Conservation (phyloP, 2,113 vertebrate genomes). For the Xiphophorus couchianus region DNA sequence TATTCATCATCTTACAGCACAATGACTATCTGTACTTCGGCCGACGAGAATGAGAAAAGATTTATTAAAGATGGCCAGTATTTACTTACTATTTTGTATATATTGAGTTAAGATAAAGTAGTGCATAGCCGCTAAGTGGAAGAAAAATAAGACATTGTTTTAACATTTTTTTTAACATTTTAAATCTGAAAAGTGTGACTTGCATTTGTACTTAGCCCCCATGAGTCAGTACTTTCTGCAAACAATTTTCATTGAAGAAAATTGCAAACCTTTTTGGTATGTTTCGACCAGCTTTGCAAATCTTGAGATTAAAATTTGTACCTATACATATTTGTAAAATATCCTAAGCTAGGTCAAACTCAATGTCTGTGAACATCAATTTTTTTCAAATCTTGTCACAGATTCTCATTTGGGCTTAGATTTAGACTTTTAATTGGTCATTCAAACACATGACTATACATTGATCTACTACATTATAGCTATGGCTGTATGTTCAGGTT, state of each 20-base stretch:
- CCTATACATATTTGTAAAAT: too few relatives aligned
- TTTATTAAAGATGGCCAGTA: slow-evolving; percentile 22
- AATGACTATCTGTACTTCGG: background rate
- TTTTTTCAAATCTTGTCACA: too few relatives aligned
- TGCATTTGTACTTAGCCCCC: background rate
- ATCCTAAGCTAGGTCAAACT: too few relatives aligned
- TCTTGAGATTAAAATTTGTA: too few relatives aligned
- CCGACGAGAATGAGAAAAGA: slow-evolving; percentile 14
- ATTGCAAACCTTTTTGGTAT: too few relatives aligned
- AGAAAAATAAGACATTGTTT: background rate
- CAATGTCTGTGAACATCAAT: too few relatives aligned
- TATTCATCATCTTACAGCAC: background rate
- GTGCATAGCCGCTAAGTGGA: background rate
- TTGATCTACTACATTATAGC: too few relatives aligned
- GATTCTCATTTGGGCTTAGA: too few relatives aligned
- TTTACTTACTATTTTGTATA: background rate
- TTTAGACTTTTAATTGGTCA: too few relatives aligned
- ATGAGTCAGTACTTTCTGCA: background rate
- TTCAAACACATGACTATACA: too few relatives aligned
- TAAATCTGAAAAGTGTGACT: background rate
- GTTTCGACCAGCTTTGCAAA: too few relatives aligned
- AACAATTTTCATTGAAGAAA: background rate
- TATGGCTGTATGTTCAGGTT: too few relatives aligned
- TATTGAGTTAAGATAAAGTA: slow-evolving; percentile 2
- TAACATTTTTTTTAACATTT: background rate